Percentiles rank a stretch among this genome's conserved stretches.
Conservation (phyloP, 2,888 invertebrate species). For the Druceiella hillmani region DNA sequence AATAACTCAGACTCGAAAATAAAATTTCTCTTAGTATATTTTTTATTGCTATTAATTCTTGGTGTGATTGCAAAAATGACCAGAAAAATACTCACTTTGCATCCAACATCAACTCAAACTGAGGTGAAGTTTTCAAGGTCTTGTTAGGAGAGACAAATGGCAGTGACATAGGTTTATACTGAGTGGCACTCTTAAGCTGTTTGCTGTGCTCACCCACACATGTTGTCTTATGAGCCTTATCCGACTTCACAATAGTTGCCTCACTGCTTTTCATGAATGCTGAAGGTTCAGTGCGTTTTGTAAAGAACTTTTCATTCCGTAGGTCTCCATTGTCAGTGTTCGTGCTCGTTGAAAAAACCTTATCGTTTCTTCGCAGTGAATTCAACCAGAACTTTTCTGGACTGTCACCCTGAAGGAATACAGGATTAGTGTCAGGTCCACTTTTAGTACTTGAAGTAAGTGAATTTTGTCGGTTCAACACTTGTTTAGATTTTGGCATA, state of each 20-base stretch:
- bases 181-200: constrained; percentile 47
- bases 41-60: too few species aligned
- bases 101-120: constrained; percentile 54
- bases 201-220: constrained; percentile 19
- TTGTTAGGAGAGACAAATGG: constrained; percentile 34
- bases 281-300: constrained; percentile 19
- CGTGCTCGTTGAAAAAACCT: constrained; percentile 35
- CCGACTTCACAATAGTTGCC: constrained; percentile 21
- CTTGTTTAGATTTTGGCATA: constrained; percentile 17
- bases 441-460: constrained; percentile 5
- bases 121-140: constrained; percentile 39
- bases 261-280: constrained; percentile 19
- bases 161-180: constrained; percentile 51
- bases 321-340: constrained; percentile 13
- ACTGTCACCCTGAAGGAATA: constrained; percentile 27
- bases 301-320: constrained; percentile 19
- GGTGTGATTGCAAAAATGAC: too few species aligned
- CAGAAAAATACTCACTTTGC: constrained; percentile 28
- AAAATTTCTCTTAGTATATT: too few species aligned
- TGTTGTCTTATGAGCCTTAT: constrained; percentile 20
- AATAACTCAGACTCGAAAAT: too few species aligned
- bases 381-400: constrained; percentile 50
- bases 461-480: constrained; percentile 19
- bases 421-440: constrained; percentile 18
- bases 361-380: constrained; percentile 50